Conservation (phyloP, 2,888 invertebrate genomes). For the Cheilosia grossa region DNA sequence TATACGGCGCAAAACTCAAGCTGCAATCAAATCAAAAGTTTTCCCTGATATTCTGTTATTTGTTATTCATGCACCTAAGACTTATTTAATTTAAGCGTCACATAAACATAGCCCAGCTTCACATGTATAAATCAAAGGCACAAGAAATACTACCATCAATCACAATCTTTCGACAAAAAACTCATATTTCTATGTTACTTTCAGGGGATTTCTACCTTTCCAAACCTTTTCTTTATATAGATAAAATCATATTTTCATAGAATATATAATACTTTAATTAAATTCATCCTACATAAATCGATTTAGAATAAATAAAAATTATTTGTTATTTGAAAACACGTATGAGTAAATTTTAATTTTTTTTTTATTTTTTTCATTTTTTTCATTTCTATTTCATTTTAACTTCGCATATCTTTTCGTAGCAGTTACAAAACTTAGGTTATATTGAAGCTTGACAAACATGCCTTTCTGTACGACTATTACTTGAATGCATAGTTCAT, state of each 20-base stretch:
- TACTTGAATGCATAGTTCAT: no score
- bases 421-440: background rate
- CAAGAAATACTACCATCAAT: background rate
- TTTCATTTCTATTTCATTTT: no score
- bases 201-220: constrained; percentile 11
- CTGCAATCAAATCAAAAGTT: no score
- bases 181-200: constrained; percentile 1
- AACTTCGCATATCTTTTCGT: no score
- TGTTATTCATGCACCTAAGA: background rate
- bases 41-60: background rate
- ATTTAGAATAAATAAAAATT: constrained; percentile 7
- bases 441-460: no score
- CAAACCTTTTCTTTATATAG: background rate
- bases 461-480: background rate
- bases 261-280: background rate
- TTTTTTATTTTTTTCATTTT: constrained; percentile 16
- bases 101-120: background rate
- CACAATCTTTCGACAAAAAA: background rate
- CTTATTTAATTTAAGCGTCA: no score
- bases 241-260: background rate
- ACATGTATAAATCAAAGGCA: background rate
- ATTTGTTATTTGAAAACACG: background rate
- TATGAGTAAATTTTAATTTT: no score
- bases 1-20: no score
- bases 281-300: background rate